A percentile compares a stretch with the other conserved stretches of the same genome.
Conservation (phyloP, 1,140 invertebrate genomes). For the Bombus cullumanus region DNA sequence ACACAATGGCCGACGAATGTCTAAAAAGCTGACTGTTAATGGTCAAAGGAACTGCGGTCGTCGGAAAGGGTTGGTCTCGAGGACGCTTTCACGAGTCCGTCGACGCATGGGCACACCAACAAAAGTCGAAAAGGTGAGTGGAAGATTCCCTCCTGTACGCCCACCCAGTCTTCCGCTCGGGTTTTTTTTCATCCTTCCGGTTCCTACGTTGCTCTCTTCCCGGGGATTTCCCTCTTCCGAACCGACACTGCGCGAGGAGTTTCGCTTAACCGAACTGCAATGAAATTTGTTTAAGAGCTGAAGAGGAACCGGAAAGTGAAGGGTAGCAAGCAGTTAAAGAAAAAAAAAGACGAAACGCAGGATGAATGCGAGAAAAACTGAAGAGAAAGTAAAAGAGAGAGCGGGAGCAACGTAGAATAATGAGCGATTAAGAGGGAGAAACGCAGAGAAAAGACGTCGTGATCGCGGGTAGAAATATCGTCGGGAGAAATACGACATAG, state of each 20-base stretch:
- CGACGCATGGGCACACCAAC: slow-evolving; percentile 47
- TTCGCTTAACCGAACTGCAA: slow-evolving; percentile 46
- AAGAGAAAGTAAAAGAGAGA: not conserved
- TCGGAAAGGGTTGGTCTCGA: slow-evolving; percentile 42
- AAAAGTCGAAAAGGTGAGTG: slow-evolving; percentile 52
- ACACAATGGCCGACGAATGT: slow-evolving; percentile 49
- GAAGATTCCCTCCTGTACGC: slow-evolving; percentile 34
- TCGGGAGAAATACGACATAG: not conserved
- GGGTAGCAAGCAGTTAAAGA: not conserved
- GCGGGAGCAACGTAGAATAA: slow-evolving; percentile 31
- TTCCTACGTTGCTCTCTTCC: slow-evolving; percentile 27
- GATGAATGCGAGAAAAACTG: not conserved
- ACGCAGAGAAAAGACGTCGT: not conserved
- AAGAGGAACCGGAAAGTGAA: slow-evolving; percentile 2
- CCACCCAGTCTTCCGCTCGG: not conserved
- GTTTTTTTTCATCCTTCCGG: slow-evolving; percentile 19
- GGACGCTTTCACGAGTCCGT: slow-evolving; percentile 40
- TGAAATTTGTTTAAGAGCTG: slow-evolving; percentile 60
- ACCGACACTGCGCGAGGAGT: slow-evolving; percentile 42
- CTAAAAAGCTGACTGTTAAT: slow-evolving; percentile 43
- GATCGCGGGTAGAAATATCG: not conserved
- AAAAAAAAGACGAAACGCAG: not conserved
- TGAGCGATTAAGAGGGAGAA: slow-evolving; percentile 27
- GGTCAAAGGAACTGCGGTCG: slow-evolving; percentile 19
- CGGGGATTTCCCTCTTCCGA: slow-evolving; percentile 28